These are phyloP conservation scores for Furcula furcula DNA, from an alignment of 2,888 invertebrate species.

Conservation along the genomic window DNA sequence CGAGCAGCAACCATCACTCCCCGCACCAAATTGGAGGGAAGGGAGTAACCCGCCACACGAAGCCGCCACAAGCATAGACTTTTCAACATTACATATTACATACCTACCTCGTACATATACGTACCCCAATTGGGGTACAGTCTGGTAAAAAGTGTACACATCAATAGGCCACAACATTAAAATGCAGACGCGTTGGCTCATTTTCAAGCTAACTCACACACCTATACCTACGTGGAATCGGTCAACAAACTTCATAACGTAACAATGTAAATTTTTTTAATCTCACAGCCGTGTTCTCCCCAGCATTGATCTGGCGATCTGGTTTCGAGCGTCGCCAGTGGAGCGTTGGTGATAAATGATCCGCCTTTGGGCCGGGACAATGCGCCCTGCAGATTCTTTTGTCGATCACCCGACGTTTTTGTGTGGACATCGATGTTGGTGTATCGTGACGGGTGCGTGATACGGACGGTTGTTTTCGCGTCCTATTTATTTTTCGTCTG, in stretches of 20 bases:
- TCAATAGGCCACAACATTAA: too few species aligned
- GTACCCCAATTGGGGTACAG: too few species aligned
- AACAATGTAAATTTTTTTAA: slow-evolving; percentile 62
- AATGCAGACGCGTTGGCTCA: too few species aligned
- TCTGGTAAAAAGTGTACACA: too few species aligned
- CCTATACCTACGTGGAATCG: too few species aligned
- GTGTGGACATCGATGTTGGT: slow-evolving; percentile 71
- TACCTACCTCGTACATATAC: too few species aligned
- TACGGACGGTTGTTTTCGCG: slow-evolving; percentile 7
- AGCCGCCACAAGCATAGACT: too few species aligned
- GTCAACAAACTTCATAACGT: slow-evolving; percentile 8
- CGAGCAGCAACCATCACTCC: too few species aligned
- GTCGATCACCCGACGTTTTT: slow-evolving; percentile 66
- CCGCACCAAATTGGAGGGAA: too few species aligned
- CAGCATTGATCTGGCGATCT: slow-evolving; percentile 68
- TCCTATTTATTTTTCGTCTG: neutral
- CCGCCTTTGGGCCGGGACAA: slow-evolving; percentile 54
- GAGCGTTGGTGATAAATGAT: slow-evolving; percentile 79
- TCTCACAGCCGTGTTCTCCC: slow-evolving; percentile 43
- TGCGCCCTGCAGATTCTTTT: slow-evolving; percentile 78
- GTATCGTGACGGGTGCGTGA: slow-evolving; percentile 57
- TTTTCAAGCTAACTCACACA: too few species aligned
- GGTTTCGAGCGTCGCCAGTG: slow-evolving; percentile 66
- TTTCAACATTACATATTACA: too few species aligned
- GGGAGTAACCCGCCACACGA: too few species aligned